phyloP scores from a whole-genome alignment of 1,140 invertebrate genomes.

The Nephotettix cincticeps region DNA sequence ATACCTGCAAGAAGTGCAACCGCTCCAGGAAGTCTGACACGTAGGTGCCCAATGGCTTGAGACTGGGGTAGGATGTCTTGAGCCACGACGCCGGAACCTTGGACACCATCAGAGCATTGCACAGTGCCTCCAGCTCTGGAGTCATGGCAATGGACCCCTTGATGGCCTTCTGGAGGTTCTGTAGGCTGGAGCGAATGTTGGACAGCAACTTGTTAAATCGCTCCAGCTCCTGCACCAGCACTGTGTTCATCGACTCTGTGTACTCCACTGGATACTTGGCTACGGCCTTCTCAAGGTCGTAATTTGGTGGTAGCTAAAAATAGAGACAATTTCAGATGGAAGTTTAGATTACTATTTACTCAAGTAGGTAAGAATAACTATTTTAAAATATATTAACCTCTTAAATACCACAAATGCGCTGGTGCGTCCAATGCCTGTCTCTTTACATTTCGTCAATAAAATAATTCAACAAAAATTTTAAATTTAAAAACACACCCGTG shows the following conservation, averaged over 20 bases:
- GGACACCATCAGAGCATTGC: constrained; percentile 65
- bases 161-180: constrained; percentile 76
- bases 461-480: too few species aligned
- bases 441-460: too few species aligned
- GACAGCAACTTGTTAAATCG: constrained; percentile 76
- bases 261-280: constrained; percentile 79
- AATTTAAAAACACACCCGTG: too few species aligned
- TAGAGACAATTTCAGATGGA: background rate
- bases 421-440: too few species aligned
- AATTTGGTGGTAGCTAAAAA: constrained; percentile 60
- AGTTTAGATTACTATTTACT: background rate
- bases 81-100: constrained; percentile 80
- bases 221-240: constrained; percentile 90
- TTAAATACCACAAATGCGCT: too few species aligned
- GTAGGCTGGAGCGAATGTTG: constrained; percentile 63
- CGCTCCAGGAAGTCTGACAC: constrained; percentile 80
- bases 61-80: constrained; percentile 82
- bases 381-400: too few species aligned
- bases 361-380: too few species aligned
- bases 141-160: constrained; percentile 88
- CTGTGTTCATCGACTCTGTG: constrained; percentile 91
- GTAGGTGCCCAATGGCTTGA: constrained; percentile 86
- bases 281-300: constrained; percentile 70
- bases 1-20: constrained; percentile 64
- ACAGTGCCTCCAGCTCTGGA: constrained; percentile 71